These are phyloP conservation scores for Acrobeloides nanus DNA, from an alignment of 2,888 invertebrate species.

Conservation along the genomic window DNA sequence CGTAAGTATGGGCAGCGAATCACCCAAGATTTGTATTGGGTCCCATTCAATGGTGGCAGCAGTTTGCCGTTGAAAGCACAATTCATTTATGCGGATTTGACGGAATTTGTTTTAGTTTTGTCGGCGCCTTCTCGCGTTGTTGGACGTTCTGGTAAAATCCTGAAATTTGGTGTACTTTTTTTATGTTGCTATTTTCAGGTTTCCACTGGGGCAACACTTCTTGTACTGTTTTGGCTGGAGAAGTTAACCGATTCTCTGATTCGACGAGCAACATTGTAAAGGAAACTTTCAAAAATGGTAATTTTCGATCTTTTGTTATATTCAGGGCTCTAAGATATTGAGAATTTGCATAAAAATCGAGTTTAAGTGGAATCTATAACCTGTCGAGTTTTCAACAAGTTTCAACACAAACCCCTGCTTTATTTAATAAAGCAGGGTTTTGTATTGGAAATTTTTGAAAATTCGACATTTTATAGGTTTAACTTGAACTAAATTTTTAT, in stretches of 20 bases:
- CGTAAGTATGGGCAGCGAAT: conserved; percentile 17
- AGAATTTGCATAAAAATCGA: too few species aligned
- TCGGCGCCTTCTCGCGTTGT: conserved; percentile 32
- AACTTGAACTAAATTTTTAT: too few species aligned
- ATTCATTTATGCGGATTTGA: conserved; percentile 35
- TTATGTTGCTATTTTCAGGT: conserved; percentile 24
- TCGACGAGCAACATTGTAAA: conserved; percentile 20
- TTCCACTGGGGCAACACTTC: conserved; percentile 51
- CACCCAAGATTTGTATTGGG: conserved; percentile 13
- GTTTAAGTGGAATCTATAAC: conserved; percentile 16
- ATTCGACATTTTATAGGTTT: too few species aligned
- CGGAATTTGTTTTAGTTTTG: conserved; percentile 44
- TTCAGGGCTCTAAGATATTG: too few species aligned
- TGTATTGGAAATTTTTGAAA: too few species aligned
- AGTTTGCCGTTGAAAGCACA: conserved; percentile 29
- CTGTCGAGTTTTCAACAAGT: neutral
- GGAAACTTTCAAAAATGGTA: conserved; percentile 32
- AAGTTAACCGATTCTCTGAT: conserved; percentile 31
- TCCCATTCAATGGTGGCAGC: conserved; percentile 27
- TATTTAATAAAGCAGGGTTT: too few species aligned
- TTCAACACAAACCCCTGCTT: too few species aligned
- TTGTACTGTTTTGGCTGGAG: conserved; percentile 50
- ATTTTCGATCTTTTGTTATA: too few species aligned
- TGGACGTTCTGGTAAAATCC: conserved; percentile 36
- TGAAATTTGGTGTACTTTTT: conserved; percentile 1